Base-by-base conservation (phyloP, 2,113 vertebrate species). In the Hippocampus abdominalis region DNA sequence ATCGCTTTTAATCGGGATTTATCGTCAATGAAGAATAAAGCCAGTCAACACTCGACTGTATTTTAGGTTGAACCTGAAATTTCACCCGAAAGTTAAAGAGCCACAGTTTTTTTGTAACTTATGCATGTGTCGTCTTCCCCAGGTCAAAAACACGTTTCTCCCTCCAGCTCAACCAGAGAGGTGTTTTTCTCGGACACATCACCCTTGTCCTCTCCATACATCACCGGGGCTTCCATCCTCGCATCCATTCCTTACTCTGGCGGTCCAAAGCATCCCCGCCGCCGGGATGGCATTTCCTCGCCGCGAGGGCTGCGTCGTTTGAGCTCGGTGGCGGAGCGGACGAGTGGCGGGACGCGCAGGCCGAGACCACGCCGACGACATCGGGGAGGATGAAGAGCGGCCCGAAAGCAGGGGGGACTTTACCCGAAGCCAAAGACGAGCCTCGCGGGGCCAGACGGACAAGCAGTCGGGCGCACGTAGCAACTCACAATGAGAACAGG, bases 211-310 rank as follows among this genome's bases (percentile, higher is more conserved):
- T 85, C 79, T 72, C 77, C 81, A 72, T 81, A 85, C 86, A 66
- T 81, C 76, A 70, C 76, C 20, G 76, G 76, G 81, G 73, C 85
- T 91, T 93, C 94, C 93, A 83, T 73, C 92, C 76, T 75, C 49
- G 56, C 73, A 70, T 81, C 79, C 64, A 71, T 75, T 68, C 75
- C 79, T 27, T 61, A 74, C 64, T 84, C 87, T n/a, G 36, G 85
- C 62, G 82, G 81, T 66, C 75, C 71, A 61, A 92, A 88, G 86
- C 93, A 93, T 81, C 84, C 91, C 88, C 83, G 71, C 74, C 84
- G 36, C 39, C 88, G 89, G 79, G 78, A 72, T 66, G 5, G 71
- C 64, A 56, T 75, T 46, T 87, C 85, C 69, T 60, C 57, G 27
- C 78, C 76, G 40, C 69, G 65, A 60, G 66, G 82, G 75, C 66